Base-by-base conservation (phyloP, 2,113 vertebrate genomes). In the Microtus pennsylvanicus region DNA sequence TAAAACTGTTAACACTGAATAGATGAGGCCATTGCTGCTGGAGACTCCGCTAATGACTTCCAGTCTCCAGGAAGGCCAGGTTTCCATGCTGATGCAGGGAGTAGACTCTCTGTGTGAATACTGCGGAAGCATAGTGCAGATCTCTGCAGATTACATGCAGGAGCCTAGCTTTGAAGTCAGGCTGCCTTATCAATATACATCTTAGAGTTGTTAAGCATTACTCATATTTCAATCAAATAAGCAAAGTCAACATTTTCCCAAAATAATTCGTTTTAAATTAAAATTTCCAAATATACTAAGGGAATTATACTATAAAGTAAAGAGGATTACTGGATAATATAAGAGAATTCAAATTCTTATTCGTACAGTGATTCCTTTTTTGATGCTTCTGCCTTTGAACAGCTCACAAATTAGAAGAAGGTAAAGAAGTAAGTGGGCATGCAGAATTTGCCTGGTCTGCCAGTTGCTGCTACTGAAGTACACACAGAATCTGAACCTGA, bases 121-220 rank as follows among this genome's bases (percentile, higher is more conserved):
- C 2, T 3, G 26, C 55, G n/a, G 69, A 75, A 45, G 2, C 5
- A 13, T 12, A 89, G 22, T 35, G 47, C 17, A 69, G 35, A n/a
- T 17, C 7, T 24, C 30, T 8, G 65, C 61, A 87, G 28, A 55
- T 63, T 50, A 61, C 4, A 75, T 0, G 12, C 5, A 0, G 8
- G 9, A 87, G 42, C 13, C 12, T 47, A 63, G 16, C 17, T 89
- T 67, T n/a, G 70, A 94, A 75, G 67, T 85, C 24, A 52, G 50
- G 4, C 76, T 81, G 93, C 55, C n/a, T 69, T 80, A 61, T 72
- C 24, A 93, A 75, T 38, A 95, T 5, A 91, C 35, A 94, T 77
- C 3, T 90, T 87, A 1, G 28, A 72, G 5, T 45, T 91, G 78
- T 83, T 70, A 96, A 81, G n/a, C 9, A 77, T 80, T 69, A 58